Evolutionary conservation across 2,888 invertebrate genomes (phyloP).

Genomic region (Leptinotarsa haldemani): DNA sequence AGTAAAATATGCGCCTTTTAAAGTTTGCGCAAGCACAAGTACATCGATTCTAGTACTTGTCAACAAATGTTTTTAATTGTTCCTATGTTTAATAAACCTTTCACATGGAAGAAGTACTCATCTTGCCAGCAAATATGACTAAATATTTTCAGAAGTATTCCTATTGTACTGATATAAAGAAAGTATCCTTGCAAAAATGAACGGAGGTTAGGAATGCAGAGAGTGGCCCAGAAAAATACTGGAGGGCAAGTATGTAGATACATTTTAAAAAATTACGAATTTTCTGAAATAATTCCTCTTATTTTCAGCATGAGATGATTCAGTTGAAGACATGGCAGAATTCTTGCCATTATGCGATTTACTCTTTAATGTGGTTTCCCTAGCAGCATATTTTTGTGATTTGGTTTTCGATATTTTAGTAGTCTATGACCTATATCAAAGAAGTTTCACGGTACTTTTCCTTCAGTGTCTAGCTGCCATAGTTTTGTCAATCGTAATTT

Average conservation of each 20-base stretch:
- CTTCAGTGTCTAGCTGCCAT: slow-evolving; percentile 78
- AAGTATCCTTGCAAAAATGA: slow-evolving; percentile 54
- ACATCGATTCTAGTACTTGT: slow-evolving; percentile 8
- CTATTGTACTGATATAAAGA: slow-evolving; percentile 24
- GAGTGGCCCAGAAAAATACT: slow-evolving; percentile 62
- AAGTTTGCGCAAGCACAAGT: not conserved
- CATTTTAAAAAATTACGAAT: slow-evolving; percentile 36
- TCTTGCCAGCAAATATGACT: slow-evolving; percentile 18
- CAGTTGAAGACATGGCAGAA: slow-evolving; percentile 73
- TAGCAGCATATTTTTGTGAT: slow-evolving; percentile 92
- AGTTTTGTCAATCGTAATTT: slow-evolving; percentile 78
- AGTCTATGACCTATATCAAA: slow-evolving; percentile 83
- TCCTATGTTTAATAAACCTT: slow-evolving; percentile 1
- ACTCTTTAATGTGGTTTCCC: slow-evolving; percentile 89
- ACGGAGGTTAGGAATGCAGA: slow-evolving; percentile 66
- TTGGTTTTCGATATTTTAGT: slow-evolving; percentile 89
- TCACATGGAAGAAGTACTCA: slow-evolving; percentile 16
- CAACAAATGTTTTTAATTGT: slow-evolving; percentile 25
- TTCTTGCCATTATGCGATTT: slow-evolving; percentile 92
- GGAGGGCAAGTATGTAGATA: slow-evolving; percentile 58
- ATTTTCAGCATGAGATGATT: slow-evolving; percentile 62
- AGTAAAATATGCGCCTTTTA: not conserved
- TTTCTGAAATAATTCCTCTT: slow-evolving; percentile 28
- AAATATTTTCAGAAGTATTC: slow-evolving; percentile 10
- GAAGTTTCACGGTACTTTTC: slow-evolving; percentile 74